Evolutionary conservation across 2,113 vertebrate genomes (phyloP).

Genomic region (Perognathus longimembris): DNA sequence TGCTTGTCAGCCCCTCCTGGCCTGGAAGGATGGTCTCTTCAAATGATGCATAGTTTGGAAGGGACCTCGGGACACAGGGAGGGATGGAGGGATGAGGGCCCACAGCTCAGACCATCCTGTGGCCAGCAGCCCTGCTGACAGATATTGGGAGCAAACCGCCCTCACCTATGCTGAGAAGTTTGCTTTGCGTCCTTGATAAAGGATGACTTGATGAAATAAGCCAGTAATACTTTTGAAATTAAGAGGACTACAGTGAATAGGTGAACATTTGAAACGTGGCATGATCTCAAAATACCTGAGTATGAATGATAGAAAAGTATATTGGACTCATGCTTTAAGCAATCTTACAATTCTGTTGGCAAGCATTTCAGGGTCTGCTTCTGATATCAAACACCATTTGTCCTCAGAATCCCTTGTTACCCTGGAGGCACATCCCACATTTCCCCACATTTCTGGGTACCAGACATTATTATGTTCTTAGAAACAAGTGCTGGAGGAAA

Average conservation of each 20-base stretch:
- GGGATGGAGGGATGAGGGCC: background rate
- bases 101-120: background rate
- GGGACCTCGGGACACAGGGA: background rate
- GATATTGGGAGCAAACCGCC: accelerated
- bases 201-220: background rate
- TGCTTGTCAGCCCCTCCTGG: background rate
- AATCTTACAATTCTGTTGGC: accelerated
- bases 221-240: background rate
- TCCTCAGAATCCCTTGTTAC: background rate
- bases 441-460: background rate
- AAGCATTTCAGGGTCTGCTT: background rate
- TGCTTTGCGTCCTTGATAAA: background rate
- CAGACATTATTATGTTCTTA: background rate
- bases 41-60: background rate
- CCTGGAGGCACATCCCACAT: accelerated
- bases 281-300: background rate
- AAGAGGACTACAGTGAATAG: background rate
- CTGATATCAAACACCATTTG: accelerated
- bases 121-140: accelerated
- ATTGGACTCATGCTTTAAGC: background rate
- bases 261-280: background rate
- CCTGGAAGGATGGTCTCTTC: background rate
- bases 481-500: too few relatives aligned
- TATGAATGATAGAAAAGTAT: background rate
- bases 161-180: accelerated